Percentiles rank a stretch among this genome's conserved stretches.
Evolutionary conservation across 2,888 invertebrate genomes (phyloP).

Genomic region (Phoenoteleia sp.): DNA sequence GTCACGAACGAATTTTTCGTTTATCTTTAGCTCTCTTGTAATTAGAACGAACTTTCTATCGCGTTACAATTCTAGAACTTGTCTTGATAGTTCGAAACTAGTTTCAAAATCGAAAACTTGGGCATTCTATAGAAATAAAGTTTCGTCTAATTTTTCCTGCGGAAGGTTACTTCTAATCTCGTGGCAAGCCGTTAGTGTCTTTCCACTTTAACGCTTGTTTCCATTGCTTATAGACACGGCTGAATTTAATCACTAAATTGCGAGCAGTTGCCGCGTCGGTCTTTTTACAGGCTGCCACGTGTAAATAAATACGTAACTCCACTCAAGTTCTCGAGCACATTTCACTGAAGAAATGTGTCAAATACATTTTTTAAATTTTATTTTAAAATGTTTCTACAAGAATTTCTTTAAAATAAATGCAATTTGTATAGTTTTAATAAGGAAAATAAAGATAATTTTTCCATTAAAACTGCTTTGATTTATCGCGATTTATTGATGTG

Average conservation of each 20-base stretch:
- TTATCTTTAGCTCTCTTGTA: no score
- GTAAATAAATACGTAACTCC: conserved; percentile 23
- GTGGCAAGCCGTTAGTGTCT: conserved; percentile 19
- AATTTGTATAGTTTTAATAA: no score
- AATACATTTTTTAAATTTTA: no score
- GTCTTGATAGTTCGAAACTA: conserved; percentile 12
- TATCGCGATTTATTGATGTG: no score
- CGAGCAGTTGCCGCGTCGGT: conserved; percentile 22
- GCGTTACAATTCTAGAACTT: background rate
- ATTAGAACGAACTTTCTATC: no score
- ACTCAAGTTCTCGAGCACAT: background rate
- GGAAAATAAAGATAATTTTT: no score
- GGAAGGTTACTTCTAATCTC: conserved; percentile 40
- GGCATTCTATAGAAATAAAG: conserved; percentile 21
- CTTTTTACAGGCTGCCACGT: conserved; percentile 3
- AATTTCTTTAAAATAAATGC: no score
- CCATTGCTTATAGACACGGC: conserved; percentile 25
- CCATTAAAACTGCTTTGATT: no score
- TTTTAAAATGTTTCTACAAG: no score
- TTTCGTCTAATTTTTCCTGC: conserved; percentile 10
- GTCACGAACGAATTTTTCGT: no score
- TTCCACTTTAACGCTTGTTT: conserved; percentile 34
- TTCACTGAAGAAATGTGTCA: background rate
- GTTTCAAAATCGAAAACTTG: conserved; percentile 16
- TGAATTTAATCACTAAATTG: conserved; percentile 48